A percentile compares a stretch with the other conserved stretches of the same genome.
Evolutionary conservation across 2,797 vertebrate species (phyloP).

Genomic region (Myotis pilosus): DNA sequence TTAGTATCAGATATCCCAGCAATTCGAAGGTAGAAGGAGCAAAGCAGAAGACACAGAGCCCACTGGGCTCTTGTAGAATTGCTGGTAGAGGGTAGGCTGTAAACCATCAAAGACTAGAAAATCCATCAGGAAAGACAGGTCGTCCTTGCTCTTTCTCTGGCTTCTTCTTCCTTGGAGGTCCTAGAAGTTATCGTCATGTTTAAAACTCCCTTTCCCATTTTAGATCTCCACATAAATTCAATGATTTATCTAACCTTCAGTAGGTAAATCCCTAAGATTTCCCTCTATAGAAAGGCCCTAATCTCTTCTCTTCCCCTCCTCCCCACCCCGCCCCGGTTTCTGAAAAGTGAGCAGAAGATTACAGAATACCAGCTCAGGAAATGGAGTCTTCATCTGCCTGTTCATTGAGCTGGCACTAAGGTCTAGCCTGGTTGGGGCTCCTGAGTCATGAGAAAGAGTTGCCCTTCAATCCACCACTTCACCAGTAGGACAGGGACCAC

Average conservation of each 20-base stretch:
- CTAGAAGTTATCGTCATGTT: not conserved
- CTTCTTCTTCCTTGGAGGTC: not conserved
- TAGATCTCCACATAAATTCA: not conserved
- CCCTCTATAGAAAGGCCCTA: not conserved
- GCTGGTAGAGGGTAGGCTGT: not conserved
- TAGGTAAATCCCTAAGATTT: not conserved
- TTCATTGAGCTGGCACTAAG: not conserved
- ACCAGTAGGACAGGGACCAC: not conserved
- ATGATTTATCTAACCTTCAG: not conserved
- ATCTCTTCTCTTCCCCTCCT: not conserved
- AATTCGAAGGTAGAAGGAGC: not conserved
- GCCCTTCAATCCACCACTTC: not conserved
- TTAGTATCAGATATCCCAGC: not conserved
- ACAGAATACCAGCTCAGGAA: not conserved
- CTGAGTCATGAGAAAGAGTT: not conserved
- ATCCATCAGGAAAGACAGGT: not conserved
- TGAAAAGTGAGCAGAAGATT: not conserved
- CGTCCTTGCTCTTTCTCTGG: not conserved
- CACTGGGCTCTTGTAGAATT: not conserved
- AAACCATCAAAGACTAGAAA: not conserved
- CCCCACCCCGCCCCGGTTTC: not conserved
- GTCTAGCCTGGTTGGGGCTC: not conserved
- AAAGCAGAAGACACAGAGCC: not conserved
- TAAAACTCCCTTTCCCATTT: not conserved
- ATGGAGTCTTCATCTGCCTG: not conserved